These are phyloP conservation scores for Carterocephalus palaemon DNA, from an alignment of 2,888 invertebrate species.

Conservation along the genomic window DNA sequence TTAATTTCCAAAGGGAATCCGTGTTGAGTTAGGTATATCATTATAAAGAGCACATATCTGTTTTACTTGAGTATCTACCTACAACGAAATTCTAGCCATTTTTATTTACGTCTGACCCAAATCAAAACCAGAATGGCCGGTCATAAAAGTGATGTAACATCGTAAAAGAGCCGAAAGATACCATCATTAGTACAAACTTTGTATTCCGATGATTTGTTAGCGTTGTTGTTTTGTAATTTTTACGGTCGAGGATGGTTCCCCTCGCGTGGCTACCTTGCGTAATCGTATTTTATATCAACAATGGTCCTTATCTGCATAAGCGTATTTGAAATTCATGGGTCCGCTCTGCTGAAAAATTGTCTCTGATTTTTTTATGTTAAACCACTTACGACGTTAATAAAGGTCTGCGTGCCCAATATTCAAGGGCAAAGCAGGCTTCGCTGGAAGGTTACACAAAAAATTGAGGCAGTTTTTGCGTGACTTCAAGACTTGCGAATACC, in stretches of 20 bases:
- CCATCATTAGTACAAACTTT: constrained; percentile 66
- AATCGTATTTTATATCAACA: constrained; percentile 75
- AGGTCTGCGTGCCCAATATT: constrained; percentile 26
- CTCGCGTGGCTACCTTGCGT: constrained; percentile 69
- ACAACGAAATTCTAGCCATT: constrained; percentile 5
- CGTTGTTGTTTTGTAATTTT: constrained; percentile 72
- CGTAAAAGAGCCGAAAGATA: constrained; percentile 51
- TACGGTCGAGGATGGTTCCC: constrained; percentile 57
- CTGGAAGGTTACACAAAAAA: constrained; percentile 15
- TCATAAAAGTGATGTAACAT: constrained; percentile 47
- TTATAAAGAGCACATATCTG: too few relatives aligned
- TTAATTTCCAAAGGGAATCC: too few relatives aligned
- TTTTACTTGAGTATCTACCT: too few relatives aligned
- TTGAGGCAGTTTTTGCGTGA: constrained; percentile 13
- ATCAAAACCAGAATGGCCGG: constrained; percentile 22
- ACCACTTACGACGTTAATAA: constrained; percentile 48
- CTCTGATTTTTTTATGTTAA: constrained; percentile 61
- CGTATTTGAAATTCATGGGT: constrained; percentile 72
- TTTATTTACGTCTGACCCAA: constrained; percentile 22
- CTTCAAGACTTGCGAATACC: constrained; percentile 9
- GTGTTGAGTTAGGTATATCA: too few relatives aligned
- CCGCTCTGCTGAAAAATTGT: constrained; percentile 66
- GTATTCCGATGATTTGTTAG: constrained; percentile 67
- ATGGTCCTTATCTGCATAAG: constrained; percentile 70
- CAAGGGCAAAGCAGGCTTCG: constrained; percentile 11